Evolutionary conservation across 2,888 invertebrate genomes (phyloP).

Genomic region (Linnaemya tessellans): DNA sequence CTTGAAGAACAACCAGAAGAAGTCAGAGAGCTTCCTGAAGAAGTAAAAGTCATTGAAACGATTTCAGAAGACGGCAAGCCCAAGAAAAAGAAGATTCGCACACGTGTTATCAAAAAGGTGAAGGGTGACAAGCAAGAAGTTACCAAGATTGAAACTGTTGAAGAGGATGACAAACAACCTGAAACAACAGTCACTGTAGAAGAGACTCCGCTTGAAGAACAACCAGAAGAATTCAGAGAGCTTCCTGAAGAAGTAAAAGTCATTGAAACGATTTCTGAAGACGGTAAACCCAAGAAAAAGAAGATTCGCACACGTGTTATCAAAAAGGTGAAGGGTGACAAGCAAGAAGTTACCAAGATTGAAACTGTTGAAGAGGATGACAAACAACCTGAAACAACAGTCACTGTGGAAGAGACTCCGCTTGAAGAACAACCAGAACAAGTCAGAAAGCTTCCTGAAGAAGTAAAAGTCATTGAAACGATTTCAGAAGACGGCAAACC

Average conservation of each 20-base stretch:
- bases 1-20: slow-evolving; percentile 13
- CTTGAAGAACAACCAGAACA: slow-evolving; percentile 20
- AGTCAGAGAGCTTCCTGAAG: slow-evolving; percentile 4
- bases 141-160: slow-evolving; percentile 26
- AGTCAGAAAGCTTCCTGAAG: slow-evolving; percentile 18
- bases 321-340: slow-evolving; percentile 25
- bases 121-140: slow-evolving; percentile 34
- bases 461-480: neutral
- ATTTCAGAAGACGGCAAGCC: slow-evolving; percentile 15
- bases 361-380: slow-evolving; percentile 34
- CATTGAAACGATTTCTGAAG: slow-evolving; percentile 15
- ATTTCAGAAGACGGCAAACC: neutral
- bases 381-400: slow-evolving; percentile 25
- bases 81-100: slow-evolving; percentile 21
- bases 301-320: slow-evolving; percentile 30
- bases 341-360: slow-evolving; percentile 36
- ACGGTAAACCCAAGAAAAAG: slow-evolving; percentile 17
- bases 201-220: neutral
- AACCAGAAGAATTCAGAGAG: slow-evolving; percentile 11
- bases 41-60: slow-evolving; percentile 7
- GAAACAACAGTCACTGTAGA: slow-evolving; percentile 26
- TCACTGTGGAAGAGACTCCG: slow-evolving; percentile 9
- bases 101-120: slow-evolving; percentile 17
- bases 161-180: slow-evolving; percentile 29
- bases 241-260: slow-evolving; percentile 16